Conservation (phyloP, 1,140 invertebrate species). For the Littorina saxatilis region DNA sequence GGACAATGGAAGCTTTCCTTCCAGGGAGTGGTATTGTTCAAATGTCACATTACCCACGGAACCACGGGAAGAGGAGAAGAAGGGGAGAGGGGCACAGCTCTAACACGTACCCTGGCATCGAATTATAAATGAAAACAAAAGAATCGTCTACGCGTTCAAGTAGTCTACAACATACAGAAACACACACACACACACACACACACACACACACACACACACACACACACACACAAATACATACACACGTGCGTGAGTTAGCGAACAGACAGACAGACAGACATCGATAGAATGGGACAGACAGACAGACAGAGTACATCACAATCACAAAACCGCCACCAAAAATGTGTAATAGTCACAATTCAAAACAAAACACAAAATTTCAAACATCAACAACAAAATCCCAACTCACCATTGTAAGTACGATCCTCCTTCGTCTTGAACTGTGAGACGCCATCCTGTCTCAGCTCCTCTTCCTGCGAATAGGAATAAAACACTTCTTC, state of each 20-base stretch:
- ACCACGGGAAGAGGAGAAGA: no score
- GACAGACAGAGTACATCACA: background rate
- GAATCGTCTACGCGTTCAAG: no score
- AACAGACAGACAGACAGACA: background rate
- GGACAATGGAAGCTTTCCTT: no score
- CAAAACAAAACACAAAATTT: background rate
- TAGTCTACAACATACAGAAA: conserved; percentile 7
- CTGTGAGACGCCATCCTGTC: conserved; percentile 36
- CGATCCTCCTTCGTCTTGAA: conserved; percentile 33
- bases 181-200: background rate
- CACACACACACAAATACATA: background rate
- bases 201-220: background rate
- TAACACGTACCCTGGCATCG: no score
- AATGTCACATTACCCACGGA: no score
- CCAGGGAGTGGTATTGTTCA: no score
- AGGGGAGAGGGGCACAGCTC: background rate
- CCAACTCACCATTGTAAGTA: conserved; percentile 36
- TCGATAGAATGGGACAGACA: background rate
- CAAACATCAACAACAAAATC: no score
- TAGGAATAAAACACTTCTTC: conserved; percentile 28
- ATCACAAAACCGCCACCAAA: background rate
- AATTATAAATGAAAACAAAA: no score
- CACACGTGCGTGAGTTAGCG: background rate
- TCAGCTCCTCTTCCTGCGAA: conserved; percentile 41
- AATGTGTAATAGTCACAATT: background rate